phyloP scores from a whole-genome alignment of 2,113 vertebrate genomes.

The Odontophorus gujanensis region DNA sequence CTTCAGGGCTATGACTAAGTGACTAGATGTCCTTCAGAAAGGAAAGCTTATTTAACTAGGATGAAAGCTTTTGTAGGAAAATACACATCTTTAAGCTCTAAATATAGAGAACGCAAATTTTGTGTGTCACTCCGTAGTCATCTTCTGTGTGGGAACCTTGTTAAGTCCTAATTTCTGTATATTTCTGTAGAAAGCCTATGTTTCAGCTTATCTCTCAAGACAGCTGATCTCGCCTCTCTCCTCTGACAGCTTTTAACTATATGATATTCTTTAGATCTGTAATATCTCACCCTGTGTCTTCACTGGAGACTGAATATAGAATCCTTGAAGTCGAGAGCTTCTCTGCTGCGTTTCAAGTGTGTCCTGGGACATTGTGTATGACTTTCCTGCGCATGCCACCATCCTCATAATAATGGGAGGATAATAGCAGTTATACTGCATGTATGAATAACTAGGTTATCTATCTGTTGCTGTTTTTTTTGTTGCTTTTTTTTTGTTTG shows the following conservation, averaged over 20 bases:
- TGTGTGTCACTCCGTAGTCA: neutral
- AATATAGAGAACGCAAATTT: neutral
- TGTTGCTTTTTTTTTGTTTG: neutral
- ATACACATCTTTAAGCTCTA: neutral
- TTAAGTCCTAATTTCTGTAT: constrained; percentile 43
- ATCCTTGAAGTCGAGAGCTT: constrained; percentile 70
- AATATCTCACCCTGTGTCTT: constrained; percentile 60
- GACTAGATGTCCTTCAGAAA: neutral
- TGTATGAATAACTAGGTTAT: constrained; percentile 61
- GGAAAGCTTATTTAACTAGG: neutral
- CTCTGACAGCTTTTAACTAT: constrained; percentile 70
- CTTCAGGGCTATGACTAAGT: neutral
- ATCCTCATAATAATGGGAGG: constrained; percentile 55
- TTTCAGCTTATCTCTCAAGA: constrained; percentile 54
- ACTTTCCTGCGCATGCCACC: constrained; percentile 45
- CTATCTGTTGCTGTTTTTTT: neutral
- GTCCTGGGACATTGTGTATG: constrained; percentile 65
- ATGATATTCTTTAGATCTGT: constrained; percentile 67
- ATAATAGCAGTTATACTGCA: constrained; percentile 46
- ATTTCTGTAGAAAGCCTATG: constrained; percentile 9
- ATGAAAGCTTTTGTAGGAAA: neutral
- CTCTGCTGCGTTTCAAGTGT: constrained; percentile 68
- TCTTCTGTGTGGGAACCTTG: constrained; percentile 8
- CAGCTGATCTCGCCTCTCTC: constrained; percentile 61
- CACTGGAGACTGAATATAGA: constrained; percentile 59